Evolutionary conservation across 2,797 vertebrate species (phyloP).

Genomic region (Danio jaintianensis): DNA sequence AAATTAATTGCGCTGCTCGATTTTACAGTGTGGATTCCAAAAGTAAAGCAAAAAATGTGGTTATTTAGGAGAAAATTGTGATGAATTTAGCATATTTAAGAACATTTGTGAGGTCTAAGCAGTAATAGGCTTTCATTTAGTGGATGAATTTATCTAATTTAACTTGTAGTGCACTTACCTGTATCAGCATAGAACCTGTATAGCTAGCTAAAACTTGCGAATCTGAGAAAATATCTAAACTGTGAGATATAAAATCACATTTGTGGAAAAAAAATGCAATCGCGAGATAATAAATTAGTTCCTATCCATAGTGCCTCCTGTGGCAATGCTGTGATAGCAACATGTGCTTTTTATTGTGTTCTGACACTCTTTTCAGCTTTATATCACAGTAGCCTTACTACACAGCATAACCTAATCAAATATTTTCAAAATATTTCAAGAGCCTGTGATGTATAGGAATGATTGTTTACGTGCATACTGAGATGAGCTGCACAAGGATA

Average conservation of each 20-base stretch:
- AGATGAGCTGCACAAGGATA: conserved; percentile 7
- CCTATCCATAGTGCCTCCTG: neutral
- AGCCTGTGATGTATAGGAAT: neutral
- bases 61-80: neutral
- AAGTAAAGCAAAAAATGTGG: conserved; percentile 48
- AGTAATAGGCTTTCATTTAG: neutral
- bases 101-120: neutral
- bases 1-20: too few species aligned
- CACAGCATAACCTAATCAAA: neutral
- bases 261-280: too few species aligned
- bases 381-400: neutral
- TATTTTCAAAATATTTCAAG: conserved; percentile 16
- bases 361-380: neutral
- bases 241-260: too few species aligned
- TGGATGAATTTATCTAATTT: neutral
- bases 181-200: too few species aligned
- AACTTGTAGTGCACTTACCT: neutral
- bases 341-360: neutral
- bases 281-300: too few species aligned
- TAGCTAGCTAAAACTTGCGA: too few species aligned
- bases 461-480: neutral
- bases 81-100: too few species aligned
- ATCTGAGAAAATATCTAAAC: too few species aligned
- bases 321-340: neutral
- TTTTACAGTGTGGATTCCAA: too few species aligned